These are phyloP conservation scores for Martes flavigula DNA, from an alignment of 2,797 vertebrate species.

Conservation along the genomic window DNA sequence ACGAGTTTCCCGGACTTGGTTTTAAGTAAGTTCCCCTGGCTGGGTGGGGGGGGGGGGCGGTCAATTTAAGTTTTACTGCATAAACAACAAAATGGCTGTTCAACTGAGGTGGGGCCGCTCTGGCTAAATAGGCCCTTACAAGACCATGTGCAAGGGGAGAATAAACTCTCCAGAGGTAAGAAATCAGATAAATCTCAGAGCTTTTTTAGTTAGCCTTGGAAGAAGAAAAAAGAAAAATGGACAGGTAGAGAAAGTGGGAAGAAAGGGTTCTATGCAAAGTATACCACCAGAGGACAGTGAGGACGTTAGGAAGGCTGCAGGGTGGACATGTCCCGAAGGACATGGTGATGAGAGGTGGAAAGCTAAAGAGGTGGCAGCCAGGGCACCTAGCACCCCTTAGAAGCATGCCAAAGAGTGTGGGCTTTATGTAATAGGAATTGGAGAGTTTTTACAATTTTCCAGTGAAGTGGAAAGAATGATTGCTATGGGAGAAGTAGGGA, in stretches of 20 bases:
- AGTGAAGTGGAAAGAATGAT: background rate
- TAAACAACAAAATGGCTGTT: too few relatives aligned
- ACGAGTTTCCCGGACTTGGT: too few relatives aligned
- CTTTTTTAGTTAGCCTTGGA: background rate
- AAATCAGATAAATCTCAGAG: background rate
- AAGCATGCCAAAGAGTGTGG: too few relatives aligned
- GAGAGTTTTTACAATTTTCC: background rate
- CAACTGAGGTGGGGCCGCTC: too few relatives aligned
- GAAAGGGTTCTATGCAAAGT: background rate
- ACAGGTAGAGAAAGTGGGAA: background rate
- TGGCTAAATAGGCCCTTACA: too few relatives aligned
- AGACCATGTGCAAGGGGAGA: background rate
- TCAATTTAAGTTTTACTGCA: too few relatives aligned
- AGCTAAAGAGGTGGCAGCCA: background rate
- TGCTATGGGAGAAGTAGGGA: background rate
- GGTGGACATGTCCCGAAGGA: background rate
- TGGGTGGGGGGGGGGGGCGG: too few relatives aligned
- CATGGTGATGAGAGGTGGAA: background rate
- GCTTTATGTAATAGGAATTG: background rate
- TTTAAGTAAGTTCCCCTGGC: too few relatives aligned
- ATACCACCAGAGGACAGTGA: rapidly evolving
- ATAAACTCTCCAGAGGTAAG: background rate
- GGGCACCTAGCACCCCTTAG: background rate
- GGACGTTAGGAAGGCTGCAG: too few relatives aligned
- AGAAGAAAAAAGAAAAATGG: background rate